phyloP scores from a whole-genome alignment of 2,888 invertebrate genomes.

The Liodrosophila aerea region DNA sequence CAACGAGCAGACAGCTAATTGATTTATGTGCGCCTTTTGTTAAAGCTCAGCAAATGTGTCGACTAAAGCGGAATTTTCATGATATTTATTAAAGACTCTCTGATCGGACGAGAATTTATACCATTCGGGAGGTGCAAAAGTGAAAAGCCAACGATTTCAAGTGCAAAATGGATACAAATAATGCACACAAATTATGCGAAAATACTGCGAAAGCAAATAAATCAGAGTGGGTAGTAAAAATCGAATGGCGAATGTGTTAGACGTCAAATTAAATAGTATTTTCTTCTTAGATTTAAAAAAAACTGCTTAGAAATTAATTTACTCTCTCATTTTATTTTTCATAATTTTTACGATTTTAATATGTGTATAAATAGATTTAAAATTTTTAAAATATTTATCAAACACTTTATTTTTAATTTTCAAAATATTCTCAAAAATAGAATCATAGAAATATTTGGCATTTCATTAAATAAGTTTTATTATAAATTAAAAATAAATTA shows the following conservation, averaged over 20 bases:
- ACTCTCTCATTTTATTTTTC: too few species aligned
- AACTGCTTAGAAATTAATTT: too few species aligned
- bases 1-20: conserved; percentile 64
- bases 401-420: too few species aligned
- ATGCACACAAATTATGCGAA: neutral
- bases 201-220: neutral
- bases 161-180: neutral
- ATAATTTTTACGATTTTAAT: too few species aligned
- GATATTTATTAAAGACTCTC: conserved; percentile 47
- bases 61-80: conserved; percentile 61
- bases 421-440: neutral
- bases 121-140: conserved; percentile 38
- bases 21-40: conserved; percentile 73
- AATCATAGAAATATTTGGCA: neutral
- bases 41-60: conserved; percentile 68
- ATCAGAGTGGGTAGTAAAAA: too few species aligned
- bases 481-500: neutral
- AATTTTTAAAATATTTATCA: too few species aligned
- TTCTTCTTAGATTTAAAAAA: too few species aligned
- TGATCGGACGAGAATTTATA: conserved; percentile 18
- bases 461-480: neutral
- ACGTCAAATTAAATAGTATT: too few species aligned
- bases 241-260: too few species aligned
- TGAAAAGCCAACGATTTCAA: conserved; percentile 29
- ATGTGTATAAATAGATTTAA: too few species aligned